Evolutionary conservation across 2,797 vertebrate genomes (phyloP).

Genomic region (Acipenser oxyrinchus): DNA sequence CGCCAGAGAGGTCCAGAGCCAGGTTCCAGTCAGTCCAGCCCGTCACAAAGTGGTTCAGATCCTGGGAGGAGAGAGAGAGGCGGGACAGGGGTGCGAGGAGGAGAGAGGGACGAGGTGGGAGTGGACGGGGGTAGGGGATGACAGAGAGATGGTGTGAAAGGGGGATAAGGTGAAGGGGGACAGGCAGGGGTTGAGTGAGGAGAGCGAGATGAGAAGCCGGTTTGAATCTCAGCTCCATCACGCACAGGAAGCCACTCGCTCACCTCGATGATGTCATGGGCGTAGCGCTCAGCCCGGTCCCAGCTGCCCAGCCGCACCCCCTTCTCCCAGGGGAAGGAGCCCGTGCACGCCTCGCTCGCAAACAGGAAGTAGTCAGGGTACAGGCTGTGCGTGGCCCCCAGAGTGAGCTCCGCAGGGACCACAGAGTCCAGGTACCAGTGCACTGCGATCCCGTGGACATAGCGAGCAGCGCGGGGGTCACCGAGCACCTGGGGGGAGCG

Average conservation of each 20-base stretch:
- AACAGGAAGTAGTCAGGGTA: constrained; percentile 85
- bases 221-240: neutral
- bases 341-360: constrained; percentile 74
- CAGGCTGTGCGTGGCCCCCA: constrained; percentile 67
- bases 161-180: too few relatives aligned
- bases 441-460: constrained; percentile 77
- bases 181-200: too few relatives aligned
- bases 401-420: constrained; percentile 61
- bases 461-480: constrained; percentile 68
- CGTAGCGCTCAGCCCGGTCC: constrained; percentile 78
- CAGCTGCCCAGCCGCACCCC: constrained; percentile 84
- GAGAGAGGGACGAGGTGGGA: too few relatives aligned
- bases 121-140: constrained; percentile 16
- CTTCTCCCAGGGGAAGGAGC: constrained; percentile 60
- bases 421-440: constrained; percentile 86
- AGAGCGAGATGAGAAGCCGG: too few relatives aligned
- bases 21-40: constrained; percentile 97
- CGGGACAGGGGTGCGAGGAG: too few relatives aligned
- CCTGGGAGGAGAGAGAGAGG: constrained; percentile 48
- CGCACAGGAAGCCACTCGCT: constrained; percentile 9
- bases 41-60: constrained; percentile 74
- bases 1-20: constrained; percentile 74
- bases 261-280: constrained; percentile 79
- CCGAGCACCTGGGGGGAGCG: constrained; percentile 62
- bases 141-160: constrained; percentile 12